These are phyloP conservation scores for Mellivora capensis DNA, from an alignment of 2,113 vertebrate genomes.

Conservation along the genomic window DNA sequence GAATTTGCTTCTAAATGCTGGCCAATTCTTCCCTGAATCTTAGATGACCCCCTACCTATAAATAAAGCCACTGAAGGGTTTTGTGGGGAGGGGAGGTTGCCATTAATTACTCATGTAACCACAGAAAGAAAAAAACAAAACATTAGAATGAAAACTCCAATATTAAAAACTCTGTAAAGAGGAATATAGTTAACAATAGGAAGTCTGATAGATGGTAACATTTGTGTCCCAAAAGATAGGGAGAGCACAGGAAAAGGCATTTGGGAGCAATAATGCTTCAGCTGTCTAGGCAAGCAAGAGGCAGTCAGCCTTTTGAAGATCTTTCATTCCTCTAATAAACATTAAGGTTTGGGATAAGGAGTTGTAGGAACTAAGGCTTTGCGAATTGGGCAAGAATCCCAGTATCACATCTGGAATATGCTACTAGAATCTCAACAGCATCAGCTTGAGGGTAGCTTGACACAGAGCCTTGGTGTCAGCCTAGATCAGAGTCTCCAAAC, in stretches of 20 bases:
- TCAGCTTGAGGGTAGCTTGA: not conserved
- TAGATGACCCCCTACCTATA: not conserved
- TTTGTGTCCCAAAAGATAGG: not conserved
- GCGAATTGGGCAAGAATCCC: not conserved
- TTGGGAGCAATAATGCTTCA: not conserved
- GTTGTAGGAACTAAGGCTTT: not conserved
- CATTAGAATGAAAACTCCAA: not conserved
- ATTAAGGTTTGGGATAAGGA: not conserved
- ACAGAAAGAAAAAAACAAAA: not conserved
- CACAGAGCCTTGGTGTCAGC: not conserved
- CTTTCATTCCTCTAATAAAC: slow-evolving; percentile 7
- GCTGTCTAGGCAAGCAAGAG: not conserved
- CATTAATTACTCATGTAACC: not conserved
- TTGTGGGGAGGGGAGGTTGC: not conserved
- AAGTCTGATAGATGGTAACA: not conserved
- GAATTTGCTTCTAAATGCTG: slow-evolving; percentile 35
- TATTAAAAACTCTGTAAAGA: not conserved
- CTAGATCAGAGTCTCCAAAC: not conserved
- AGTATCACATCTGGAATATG: not conserved
- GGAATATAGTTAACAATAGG: not conserved
- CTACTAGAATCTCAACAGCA: not conserved
- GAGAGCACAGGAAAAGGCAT: not conserved
- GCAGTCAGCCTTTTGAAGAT: not conserved
- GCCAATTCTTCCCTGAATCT: not conserved
- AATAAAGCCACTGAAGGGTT: not conserved